Conservation (phyloP, 2,888 invertebrate species). For the Lamellibrachia satsuma region DNA sequence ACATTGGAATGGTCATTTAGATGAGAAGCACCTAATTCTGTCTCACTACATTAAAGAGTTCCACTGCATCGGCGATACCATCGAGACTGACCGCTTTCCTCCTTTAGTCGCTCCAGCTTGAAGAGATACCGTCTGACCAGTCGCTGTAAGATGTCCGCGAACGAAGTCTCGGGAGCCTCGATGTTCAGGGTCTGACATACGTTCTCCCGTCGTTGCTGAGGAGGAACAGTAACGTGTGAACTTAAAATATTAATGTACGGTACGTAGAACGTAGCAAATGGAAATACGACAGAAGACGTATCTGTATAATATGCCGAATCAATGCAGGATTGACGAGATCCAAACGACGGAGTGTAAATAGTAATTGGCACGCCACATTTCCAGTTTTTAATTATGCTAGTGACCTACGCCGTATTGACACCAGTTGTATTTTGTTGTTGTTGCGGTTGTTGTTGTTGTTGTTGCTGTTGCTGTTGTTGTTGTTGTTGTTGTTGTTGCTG, state of each 20-base stretch:
- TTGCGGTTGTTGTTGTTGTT: no score
- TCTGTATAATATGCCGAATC: no score
- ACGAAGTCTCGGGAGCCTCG: constrained; percentile 53
- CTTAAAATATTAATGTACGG: background rate
- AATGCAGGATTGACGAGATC: no score
- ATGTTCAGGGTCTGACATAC: constrained; percentile 50
- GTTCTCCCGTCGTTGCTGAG: constrained; percentile 52
- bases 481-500: no score
- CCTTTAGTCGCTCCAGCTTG: constrained; percentile 63
- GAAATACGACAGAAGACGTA: no score
- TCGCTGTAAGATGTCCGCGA: constrained; percentile 64
- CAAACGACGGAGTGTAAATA: no score
- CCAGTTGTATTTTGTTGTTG: no score
- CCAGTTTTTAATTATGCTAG: no score
- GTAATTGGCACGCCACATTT: no score
- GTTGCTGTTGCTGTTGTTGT: no score
- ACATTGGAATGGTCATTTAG: background rate
- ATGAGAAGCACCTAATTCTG: no score
- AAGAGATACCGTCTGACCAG: constrained; percentile 64
- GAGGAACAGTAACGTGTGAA: background rate
- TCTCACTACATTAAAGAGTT: background rate
- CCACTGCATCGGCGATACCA: background rate
- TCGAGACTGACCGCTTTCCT: constrained; percentile 52
- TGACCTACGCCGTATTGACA: no score
- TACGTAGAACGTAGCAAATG: background rate